phyloP scores from a whole-genome alignment of 2,113 vertebrate genomes.

The Ptilonorhynchus violaceus region DNA sequence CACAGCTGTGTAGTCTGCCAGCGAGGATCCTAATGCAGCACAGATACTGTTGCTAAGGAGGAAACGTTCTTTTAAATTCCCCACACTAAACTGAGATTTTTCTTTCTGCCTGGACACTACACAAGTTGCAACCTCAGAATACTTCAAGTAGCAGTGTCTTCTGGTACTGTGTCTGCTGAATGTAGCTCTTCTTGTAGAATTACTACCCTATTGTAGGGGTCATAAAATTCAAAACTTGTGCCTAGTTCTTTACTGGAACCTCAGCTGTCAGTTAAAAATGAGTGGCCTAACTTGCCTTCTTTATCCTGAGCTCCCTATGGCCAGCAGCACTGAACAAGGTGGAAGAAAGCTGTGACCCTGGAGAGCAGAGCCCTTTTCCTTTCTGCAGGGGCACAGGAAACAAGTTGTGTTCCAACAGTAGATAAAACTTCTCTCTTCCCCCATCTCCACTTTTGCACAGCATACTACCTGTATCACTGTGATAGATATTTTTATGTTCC shows the following conservation, averaged over 20 bases:
- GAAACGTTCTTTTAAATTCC: not conserved
- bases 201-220: not conserved
- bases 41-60: not conserved
- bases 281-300: not conserved
- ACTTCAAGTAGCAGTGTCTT: not conserved
- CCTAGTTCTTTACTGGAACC: not conserved
- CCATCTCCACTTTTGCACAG: not conserved
- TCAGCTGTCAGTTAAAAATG: not conserved
- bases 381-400: not conserved
- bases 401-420: not conserved
- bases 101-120: not conserved
- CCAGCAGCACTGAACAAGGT: not conserved
- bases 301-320: not conserved
- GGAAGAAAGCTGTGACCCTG: not conserved
- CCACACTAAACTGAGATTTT: not conserved
- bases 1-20: not conserved
- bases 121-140: not conserved
- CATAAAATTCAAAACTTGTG: not conserved
- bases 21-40: not conserved
- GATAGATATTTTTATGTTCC: not conserved
- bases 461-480: not conserved
- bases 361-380: not conserved
- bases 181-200: not conserved
- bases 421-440: not conserved
- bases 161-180: not conserved